phyloP scores from a whole-genome alignment of 1,140 invertebrate species.

The Meloidogyne hapla region DNA sequence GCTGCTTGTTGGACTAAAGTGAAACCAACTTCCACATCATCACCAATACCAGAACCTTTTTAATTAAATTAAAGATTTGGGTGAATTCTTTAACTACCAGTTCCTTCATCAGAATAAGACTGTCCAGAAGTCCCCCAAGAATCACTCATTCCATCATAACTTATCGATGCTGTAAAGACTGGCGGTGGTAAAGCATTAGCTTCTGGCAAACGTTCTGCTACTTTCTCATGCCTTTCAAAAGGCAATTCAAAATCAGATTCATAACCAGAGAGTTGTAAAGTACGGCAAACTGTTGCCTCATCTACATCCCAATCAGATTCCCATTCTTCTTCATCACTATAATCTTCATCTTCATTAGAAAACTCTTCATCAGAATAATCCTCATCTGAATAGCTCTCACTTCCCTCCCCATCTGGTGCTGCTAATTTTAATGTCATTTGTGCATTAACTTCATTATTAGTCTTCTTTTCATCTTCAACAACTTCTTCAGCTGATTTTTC shows the following conservation, averaged over 20 bases:
- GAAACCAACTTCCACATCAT: conserved; percentile 52
- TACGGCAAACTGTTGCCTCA: conserved; percentile 29
- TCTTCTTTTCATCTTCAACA: conserved; percentile 1
- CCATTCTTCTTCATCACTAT: conserved; percentile 14
- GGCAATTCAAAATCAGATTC: conserved; percentile 38
- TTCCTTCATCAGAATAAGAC: conserved; percentile 30
- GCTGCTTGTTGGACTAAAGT: conserved; percentile 55
- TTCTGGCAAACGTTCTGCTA: conserved; percentile 23
- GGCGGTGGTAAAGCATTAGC: conserved; percentile 54
- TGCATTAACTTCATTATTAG: background rate
- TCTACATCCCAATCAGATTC: conserved; percentile 29
- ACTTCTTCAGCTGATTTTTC: background rate
- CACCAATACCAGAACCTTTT: conserved; percentile 28
- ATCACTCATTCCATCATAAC: conserved; percentile 54
- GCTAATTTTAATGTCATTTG: conserved; percentile 2
- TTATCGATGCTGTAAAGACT: conserved; percentile 62
- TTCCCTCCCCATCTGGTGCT: background rate
- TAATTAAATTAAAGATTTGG: background rate
- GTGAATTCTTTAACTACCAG: conserved; percentile 14
- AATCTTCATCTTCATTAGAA: background rate
- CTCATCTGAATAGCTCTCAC: conserved; percentile 15
- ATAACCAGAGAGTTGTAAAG: conserved; percentile 32
- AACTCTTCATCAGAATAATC: conserved; percentile 32
- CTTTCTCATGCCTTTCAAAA: conserved; percentile 24
- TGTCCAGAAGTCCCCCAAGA: conserved; percentile 34